Evolutionary conservation across 2,113 vertebrate genomes (phyloP).

Genomic region (Pyrgilauda ruficollis): DNA sequence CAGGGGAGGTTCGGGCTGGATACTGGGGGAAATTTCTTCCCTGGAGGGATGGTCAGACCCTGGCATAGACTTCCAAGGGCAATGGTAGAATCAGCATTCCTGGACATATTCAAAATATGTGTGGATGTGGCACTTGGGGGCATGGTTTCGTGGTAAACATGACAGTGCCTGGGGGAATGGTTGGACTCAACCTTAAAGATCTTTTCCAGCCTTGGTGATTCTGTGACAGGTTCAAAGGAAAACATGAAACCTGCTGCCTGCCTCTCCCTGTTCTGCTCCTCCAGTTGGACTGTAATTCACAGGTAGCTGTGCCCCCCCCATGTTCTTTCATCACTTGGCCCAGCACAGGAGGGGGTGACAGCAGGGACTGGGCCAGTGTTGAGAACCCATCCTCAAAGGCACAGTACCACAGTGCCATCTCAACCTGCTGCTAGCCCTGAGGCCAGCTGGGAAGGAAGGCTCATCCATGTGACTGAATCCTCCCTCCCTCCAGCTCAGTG

Average conservation of each 20-base stretch:
- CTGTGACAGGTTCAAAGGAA: background rate
- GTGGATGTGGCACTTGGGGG: background rate
- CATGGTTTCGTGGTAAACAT: background rate
- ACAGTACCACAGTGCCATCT: background rate
- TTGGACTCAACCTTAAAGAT: background rate
- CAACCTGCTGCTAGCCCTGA: background rate
- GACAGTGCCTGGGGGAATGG: background rate
- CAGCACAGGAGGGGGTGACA: background rate
- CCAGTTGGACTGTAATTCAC: background rate
- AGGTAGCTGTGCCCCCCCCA: background rate
- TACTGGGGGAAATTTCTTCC: background rate
- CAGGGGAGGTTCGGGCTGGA: background rate
- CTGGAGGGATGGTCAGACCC: background rate
- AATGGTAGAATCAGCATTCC: background rate
- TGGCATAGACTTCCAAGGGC: background rate
- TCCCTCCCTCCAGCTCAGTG: background rate
- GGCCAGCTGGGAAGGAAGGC: background rate
- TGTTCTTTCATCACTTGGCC: background rate
- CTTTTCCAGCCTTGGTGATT: background rate
- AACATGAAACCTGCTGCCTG: background rate
- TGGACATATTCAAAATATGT: background rate
- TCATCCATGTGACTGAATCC: accelerated
- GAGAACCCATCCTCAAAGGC: background rate
- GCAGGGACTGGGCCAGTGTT: background rate
- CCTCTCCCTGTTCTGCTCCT: background rate